These are phyloP conservation scores for Piezodorus guildinii DNA, from an alignment of 1,140 invertebrate species.

Conservation along the genomic window DNA sequence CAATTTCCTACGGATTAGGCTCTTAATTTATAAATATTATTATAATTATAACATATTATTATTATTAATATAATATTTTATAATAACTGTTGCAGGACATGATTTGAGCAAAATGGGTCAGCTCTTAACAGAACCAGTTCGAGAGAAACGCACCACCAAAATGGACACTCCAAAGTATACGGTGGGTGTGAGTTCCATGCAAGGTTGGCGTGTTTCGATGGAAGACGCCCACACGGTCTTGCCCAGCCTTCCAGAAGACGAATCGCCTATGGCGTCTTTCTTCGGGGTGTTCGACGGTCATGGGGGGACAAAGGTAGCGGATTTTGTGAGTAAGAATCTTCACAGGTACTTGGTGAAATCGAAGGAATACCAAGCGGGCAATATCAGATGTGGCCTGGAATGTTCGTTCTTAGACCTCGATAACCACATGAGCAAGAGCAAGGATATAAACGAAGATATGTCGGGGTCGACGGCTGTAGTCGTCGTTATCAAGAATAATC, in stretches of 20 bases:
- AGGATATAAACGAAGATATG: constrained; percentile 75
- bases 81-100: too few species aligned
- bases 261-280: constrained; percentile 66
- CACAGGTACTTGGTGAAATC: constrained; percentile 74
- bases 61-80: too few species aligned
- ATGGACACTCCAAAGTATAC: constrained; percentile 54
- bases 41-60: too few species aligned
- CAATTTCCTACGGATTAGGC: too few species aligned
- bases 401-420: constrained; percentile 85
- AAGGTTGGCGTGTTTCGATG: constrained; percentile 98
- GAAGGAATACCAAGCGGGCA: constrained; percentile 65
- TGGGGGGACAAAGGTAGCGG: constrained; percentile 83
- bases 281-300: constrained; percentile 97
- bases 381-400: constrained; percentile 70
- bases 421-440: constrained; percentile 79
- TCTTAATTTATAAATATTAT: too few species aligned
- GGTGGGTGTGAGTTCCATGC: constrained; percentile 93
- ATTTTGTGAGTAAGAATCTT: constrained; percentile 89
- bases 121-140: constrained; percentile 87
- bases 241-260: constrained; percentile 77
- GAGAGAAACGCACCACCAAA: constrained; percentile 78
- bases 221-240: constrained; percentile 97
- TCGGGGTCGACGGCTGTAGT: constrained; percentile 89
- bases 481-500: constrained; percentile 72
- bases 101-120: constrained; percentile 62